These are phyloP conservation scores for Eupeodes latifasciatus DNA, from an alignment of 2,888 invertebrate species.

Conservation along the genomic window DNA sequence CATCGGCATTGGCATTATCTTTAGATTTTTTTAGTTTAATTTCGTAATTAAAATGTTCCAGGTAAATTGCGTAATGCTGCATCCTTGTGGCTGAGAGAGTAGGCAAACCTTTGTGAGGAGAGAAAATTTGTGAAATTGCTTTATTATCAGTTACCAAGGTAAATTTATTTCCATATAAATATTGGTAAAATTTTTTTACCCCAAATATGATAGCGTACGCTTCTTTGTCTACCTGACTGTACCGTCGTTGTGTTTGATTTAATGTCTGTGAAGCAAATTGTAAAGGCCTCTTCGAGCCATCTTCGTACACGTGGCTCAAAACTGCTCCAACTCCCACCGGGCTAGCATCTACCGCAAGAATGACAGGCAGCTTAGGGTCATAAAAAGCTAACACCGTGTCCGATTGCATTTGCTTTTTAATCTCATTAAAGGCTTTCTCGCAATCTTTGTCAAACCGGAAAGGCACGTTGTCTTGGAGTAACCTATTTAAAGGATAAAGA, in stretches of 20 bases:
- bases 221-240: slow-evolving; percentile 77
- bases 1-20: neutral
- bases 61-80: slow-evolving; percentile 48
- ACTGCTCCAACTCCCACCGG: slow-evolving; percentile 78
- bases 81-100: slow-evolving; percentile 8
- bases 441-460: slow-evolving; percentile 78
- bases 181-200: slow-evolving; percentile 81
- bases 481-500: slow-evolving; percentile 78
- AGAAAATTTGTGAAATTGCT: slow-evolving; percentile 15
- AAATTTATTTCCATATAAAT: slow-evolving; percentile 74
- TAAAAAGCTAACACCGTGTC: slow-evolving; percentile 77
- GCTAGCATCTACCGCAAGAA: slow-evolving; percentile 79
- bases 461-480: slow-evolving; percentile 76
- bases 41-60: slow-evolving; percentile 73
- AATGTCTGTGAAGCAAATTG: slow-evolving; percentile 80
- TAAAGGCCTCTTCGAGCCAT: slow-evolving; percentile 80
- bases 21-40: slow-evolving; percentile 59
- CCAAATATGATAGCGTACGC: slow-evolving; percentile 79
- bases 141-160: slow-evolving; percentile 37
- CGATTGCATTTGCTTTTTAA: slow-evolving; percentile 78
- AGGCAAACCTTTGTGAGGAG: slow-evolving; percentile 15
- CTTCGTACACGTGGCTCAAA: slow-evolving; percentile 58
- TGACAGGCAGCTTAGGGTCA: slow-evolving; percentile 77
- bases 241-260: slow-evolving; percentile 77
- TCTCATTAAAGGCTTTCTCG: slow-evolving; percentile 76